These are phyloP conservation scores for Paragorgia papillata DNA, from an alignment of 92 coral and sea anemone species.

Conservation along the genomic window DNA sequence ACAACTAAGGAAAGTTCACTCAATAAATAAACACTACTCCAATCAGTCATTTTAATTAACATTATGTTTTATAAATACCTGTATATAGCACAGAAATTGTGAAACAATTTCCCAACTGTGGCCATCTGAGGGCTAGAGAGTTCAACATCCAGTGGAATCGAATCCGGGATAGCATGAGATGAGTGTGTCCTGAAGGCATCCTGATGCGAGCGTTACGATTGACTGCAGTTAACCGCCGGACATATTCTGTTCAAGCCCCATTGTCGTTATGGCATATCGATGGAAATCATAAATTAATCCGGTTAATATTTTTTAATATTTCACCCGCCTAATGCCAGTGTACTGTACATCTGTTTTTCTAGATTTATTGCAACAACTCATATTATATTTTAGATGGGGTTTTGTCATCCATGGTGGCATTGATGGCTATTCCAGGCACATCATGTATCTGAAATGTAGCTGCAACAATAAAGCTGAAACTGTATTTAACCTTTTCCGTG, in stretches of 20 bases:
- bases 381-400: constrained; percentile 53
- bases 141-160: constrained; percentile 62
- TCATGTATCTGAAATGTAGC: constrained; percentile 54
- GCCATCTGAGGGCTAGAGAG: constrained; percentile 60
- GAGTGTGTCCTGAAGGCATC: constrained; percentile 71
- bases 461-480: constrained; percentile 67
- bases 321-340: too few species aligned
- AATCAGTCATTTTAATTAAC: too few species aligned
- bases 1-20: too few species aligned
- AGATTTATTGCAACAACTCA: not conserved
- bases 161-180: constrained; percentile 60
- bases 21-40: too few species aligned
- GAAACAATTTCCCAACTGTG: constrained; percentile 65
- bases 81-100: constrained; percentile 21
- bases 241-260: constrained; percentile 10
- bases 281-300: constrained; percentile 9
- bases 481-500: constrained; percentile 53
- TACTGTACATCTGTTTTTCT: not conserved
- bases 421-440: too few species aligned
- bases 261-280: constrained; percentile 29
- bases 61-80: not conserved
- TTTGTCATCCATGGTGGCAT: too few species aligned
- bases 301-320: constrained; percentile 18
- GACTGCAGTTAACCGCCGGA: constrained; percentile 8
- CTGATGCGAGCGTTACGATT: constrained; percentile 65